Evolutionary conservation across 2,113 vertebrate species (phyloP).

Genomic region (Eublepharis macularius): DNA sequence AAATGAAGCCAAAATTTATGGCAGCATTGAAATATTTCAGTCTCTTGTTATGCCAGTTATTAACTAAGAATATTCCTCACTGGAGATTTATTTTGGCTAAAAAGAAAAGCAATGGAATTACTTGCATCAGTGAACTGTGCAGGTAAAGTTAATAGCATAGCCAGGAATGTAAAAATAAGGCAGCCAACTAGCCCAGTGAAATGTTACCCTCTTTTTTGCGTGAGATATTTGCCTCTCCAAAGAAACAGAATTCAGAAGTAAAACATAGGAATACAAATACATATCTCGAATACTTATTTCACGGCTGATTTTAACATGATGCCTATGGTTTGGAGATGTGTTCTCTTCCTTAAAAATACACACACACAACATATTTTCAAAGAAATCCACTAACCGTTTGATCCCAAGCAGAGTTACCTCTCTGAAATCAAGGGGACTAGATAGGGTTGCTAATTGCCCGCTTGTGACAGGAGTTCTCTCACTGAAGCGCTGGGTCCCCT

Average conservation of each 20-base stretch:
- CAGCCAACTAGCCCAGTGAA: background rate
- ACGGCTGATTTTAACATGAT: background rate
- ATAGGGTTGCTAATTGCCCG: too few species aligned
- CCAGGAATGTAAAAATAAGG: background rate
- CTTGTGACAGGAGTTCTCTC: too few species aligned
- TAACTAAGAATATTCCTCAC: background rate
- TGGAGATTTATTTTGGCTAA: constrained; percentile 27
- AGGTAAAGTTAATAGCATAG: background rate
- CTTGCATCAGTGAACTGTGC: constrained; percentile 7
- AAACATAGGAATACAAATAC: background rate
- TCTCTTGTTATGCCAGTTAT: background rate
- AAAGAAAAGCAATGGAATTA: constrained; percentile 4
- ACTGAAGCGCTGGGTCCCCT: too few species aligned
- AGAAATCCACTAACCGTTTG: too few species aligned
- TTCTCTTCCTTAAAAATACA: background rate
- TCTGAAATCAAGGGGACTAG: too few species aligned
- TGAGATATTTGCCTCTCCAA: background rate
- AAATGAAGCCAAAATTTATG: constrained; percentile 3
- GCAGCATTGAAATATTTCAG: constrained; percentile 1
- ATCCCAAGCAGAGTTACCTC: too few species aligned
- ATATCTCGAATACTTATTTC: background rate
- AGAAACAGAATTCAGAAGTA: background rate
- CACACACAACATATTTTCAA: too few species aligned
- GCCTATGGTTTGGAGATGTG: background rate
- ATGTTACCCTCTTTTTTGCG: background rate